Evolutionary conservation across 2,888 invertebrate genomes (phyloP), one percentile per base, ranked within the genome.

Genomic region (Deroplatys truncata): DNA sequence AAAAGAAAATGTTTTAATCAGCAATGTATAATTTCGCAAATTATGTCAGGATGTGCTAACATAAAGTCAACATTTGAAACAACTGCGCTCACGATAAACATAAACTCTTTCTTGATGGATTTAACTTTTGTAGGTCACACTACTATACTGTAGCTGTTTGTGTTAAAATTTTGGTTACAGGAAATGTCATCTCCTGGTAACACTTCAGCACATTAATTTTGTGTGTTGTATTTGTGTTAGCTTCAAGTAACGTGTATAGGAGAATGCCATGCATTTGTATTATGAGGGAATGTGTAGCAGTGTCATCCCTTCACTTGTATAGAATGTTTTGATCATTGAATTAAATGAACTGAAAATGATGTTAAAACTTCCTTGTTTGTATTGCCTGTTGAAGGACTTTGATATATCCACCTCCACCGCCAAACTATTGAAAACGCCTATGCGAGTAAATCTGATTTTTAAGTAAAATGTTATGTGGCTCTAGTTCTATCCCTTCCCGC

Each of bases 211-310:
- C 90, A 89, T 90, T 87, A 84, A 88, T 88, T 88, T 88, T 88
- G 89, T 90, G 88, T 89, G 86, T 89, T 89, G 90, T 90, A 89
- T 90, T 91, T 91, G 90, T 90, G 90, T 91, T 91, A 91, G 91
- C 89, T 91, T 89, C 87, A 88, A 88, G 86, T 89, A 90, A 90
- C 88, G 90, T 90, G 88, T 91, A 88, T 91, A 90, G 91, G 89
- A 87, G 89, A 88, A 87, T 88, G 89, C 89, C 31, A 85, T 90
- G 90, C 91, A 91, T 91, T 90, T 91, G 91, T 91, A 91, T 88
- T 89, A 89, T 91, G 88, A 90, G 84, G 89, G 90, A 90, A 35
- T 89, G 83, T 87, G 84, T 85, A 88, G 89, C 88, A 56, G 56
- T 85, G 49, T 84, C 29, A 90, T 90, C 90, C 89, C 89, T 90